phyloP scores from a whole-genome alignment of 2,888 invertebrate species.

The Agonopterix subpropinquella region DNA sequence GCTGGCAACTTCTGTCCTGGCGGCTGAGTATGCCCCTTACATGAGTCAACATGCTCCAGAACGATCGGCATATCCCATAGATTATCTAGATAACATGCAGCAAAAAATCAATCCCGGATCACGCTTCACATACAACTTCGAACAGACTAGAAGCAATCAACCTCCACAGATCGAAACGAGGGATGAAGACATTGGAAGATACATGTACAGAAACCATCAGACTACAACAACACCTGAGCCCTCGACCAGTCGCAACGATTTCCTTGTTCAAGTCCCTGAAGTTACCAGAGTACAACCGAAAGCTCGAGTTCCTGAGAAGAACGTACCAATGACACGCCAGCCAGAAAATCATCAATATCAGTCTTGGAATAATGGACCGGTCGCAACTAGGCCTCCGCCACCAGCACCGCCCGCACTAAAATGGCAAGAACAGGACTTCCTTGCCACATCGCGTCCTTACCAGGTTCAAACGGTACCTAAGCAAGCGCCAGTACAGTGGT shows the following conservation, averaged over 20 bases:
- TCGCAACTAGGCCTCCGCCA: constrained; percentile 15
- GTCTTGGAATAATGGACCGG: constrained; percentile 8
- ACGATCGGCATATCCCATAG: background rate
- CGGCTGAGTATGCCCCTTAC: constrained; percentile 12
- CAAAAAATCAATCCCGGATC: constrained; percentile 19
- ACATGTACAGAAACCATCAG: constrained; percentile 24
- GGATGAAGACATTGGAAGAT: constrained; percentile 33
- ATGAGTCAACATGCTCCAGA: background rate
- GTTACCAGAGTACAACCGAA: background rate
- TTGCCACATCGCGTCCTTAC: no score
- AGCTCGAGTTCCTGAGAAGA: constrained; percentile 6
- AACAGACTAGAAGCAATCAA: constrained; percentile 31
- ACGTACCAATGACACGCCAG: background rate
- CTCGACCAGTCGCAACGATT: background rate
- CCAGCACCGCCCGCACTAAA: constrained; percentile 16
- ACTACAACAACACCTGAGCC: constrained; percentile 12
- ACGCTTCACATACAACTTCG: constrained; percentile 31
- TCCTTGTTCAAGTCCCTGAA: background rate
- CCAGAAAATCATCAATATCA: constrained; percentile 2
- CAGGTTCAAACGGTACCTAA: no score
- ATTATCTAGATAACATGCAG: background rate
- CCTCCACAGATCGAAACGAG: constrained; percentile 32
- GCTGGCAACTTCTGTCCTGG: constrained; percentile 21
- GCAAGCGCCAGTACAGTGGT: background rate
- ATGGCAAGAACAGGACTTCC: constrained; percentile 15